Evolutionary conservation across 2,888 invertebrate species (phyloP).

Genomic region (Polydrusus tereticollis): DNA sequence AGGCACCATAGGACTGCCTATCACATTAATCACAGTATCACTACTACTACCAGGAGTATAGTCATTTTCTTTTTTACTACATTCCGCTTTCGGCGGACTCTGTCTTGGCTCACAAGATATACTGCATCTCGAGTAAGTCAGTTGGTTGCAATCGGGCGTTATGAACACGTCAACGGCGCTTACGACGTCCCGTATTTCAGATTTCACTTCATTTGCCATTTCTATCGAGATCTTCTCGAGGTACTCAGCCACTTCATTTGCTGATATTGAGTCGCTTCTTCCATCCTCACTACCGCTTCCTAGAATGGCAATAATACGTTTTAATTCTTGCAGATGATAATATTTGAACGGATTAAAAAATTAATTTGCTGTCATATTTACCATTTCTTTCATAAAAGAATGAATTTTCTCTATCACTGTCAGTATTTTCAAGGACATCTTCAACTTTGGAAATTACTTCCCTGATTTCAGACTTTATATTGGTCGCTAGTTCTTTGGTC

Average conservation of each 20-base stretch:
- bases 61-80: slow-evolving; percentile 46
- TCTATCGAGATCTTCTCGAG: slow-evolving; percentile 83
- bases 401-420: slow-evolving; percentile 61
- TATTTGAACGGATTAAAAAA: background rate
- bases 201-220: slow-evolving; percentile 85
- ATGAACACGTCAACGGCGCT: slow-evolving; percentile 77
- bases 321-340: background rate
- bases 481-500: slow-evolving; percentile 83
- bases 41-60: slow-evolving; percentile 63
- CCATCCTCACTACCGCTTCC: slow-evolving; percentile 73
- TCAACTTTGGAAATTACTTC: slow-evolving; percentile 86
- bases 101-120: slow-evolving; percentile 40
- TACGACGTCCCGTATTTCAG: slow-evolving; percentile 81
- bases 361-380: slow-evolving; percentile 6
- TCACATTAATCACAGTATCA: slow-evolving; percentile 62
- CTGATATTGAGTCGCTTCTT: slow-evolving; percentile 78
- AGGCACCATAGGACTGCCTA: slow-evolving; percentile 58
- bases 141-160: slow-evolving; percentile 62
- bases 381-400: slow-evolving; percentile 63
- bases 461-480: slow-evolving; percentile 85
- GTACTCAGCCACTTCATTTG: slow-evolving; percentile 82
- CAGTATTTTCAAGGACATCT: slow-evolving; percentile 81
- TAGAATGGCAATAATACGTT: slow-evolving; percentile 1
- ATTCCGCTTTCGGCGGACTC: slow-evolving; percentile 51
- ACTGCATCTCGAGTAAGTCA: slow-evolving; percentile 53